A percentile compares a stretch with the other conserved stretches of the same genome.
These are phyloP conservation scores for Mythimna albipuncta DNA, from an alignment of 2,888 invertebrate genomes.

Conservation along the genomic window DNA sequence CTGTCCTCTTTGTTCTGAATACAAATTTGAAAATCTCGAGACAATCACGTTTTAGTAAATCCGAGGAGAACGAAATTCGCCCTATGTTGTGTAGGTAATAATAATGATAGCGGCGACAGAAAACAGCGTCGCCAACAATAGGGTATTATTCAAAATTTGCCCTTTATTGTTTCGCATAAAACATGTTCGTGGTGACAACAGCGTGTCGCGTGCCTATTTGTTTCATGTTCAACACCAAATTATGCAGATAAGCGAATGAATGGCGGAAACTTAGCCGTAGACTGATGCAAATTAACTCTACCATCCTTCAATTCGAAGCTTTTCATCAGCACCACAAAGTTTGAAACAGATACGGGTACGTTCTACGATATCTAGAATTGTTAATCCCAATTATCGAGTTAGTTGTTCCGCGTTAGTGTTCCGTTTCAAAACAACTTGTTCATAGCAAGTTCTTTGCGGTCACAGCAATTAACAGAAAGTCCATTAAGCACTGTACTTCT, in stretches of 20 bases:
- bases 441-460: conserved; percentile 55
- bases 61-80: conserved; percentile 63
- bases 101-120: conserved; percentile 81
- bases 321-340: conserved; percentile 81
- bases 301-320: conserved; percentile 81
- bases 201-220: conserved; percentile 84
- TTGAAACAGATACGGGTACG: conserved; percentile 79
- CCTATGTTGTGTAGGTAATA: conserved; percentile 68
- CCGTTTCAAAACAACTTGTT: conserved; percentile 49
- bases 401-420: conserved; percentile 56
- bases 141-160: conserved; percentile 86
- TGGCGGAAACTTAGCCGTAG: conserved; percentile 85
- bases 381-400: conserved; percentile 76
- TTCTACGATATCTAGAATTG: conserved; percentile 67
- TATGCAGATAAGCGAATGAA: conserved; percentile 89
- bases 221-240: conserved; percentile 87
- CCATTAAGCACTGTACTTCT: conserved; percentile 58
- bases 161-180: conserved; percentile 87
- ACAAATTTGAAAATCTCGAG: conserved; percentile 53
- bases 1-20: conserved; percentile 55
- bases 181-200: conserved; percentile 85
- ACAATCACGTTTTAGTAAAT: conserved; percentile 56
- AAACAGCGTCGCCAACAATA: conserved; percentile 81
- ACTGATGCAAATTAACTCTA: conserved; percentile 87
- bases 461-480: conserved; percentile 63